These are phyloP conservation scores for Oscheius sp. DNA, from an alignment of 2,888 invertebrate species.

Conservation along the genomic window DNA sequence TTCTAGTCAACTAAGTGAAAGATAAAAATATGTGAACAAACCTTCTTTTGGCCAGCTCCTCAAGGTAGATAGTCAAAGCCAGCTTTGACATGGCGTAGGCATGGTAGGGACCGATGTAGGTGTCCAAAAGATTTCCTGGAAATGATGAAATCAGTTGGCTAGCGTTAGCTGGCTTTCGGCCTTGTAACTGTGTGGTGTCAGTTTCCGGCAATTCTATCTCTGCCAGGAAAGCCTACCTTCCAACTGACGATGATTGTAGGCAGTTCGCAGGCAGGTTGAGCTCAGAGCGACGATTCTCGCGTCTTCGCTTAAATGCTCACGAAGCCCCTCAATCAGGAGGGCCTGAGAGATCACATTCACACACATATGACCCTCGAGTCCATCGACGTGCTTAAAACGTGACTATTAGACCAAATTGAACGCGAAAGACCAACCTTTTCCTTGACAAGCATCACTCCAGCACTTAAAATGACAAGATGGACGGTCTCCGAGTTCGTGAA, in stretches of 20 bases:
- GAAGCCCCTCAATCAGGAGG: constrained; percentile 17
- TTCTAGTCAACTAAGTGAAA: too few relatives aligned
- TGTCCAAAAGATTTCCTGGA: constrained; percentile 34
- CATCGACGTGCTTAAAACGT: constrained; percentile 26
- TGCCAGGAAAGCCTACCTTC: neutral
- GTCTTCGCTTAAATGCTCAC: neutral
- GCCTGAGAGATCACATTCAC: constrained; percentile 37
- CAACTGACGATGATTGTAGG: constrained; percentile 3
- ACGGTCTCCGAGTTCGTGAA: neutral
- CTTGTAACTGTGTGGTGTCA: too few relatives aligned
- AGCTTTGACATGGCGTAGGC: constrained; percentile 61
- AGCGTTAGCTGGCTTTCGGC: too few relatives aligned
- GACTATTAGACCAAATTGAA: neutral
- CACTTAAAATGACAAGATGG: constrained; percentile 32
- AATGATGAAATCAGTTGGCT: neutral
- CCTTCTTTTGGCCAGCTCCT: constrained; percentile 41
- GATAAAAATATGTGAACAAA: neutral
- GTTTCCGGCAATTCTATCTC: too few relatives aligned
- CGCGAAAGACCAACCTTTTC: constrained; percentile 19
- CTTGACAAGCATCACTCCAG: constrained; percentile 32
- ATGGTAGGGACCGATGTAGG: constrained; percentile 52
- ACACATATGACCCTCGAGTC: constrained; percentile 34
- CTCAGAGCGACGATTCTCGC: constrained; percentile 32
- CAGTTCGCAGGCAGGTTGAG: constrained; percentile 29
- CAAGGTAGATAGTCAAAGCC: constrained; percentile 47